phyloP scores from a whole-genome alignment of 1,140 invertebrate species.

The Drosophila jambulina region DNA sequence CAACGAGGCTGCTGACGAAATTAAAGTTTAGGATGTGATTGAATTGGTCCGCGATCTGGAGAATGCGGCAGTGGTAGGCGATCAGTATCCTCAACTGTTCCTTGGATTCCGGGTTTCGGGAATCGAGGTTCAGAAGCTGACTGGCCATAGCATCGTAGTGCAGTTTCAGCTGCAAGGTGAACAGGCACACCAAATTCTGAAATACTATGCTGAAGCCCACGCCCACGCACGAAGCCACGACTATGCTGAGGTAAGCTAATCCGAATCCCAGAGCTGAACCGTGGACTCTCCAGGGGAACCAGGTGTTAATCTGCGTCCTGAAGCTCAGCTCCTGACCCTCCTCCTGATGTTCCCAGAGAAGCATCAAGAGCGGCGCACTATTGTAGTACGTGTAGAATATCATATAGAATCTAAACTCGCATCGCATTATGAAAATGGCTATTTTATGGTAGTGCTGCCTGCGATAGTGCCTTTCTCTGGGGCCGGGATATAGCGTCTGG shows the following conservation, averaged over 20 bases:
- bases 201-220: slow-evolving; percentile 61
- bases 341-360: slow-evolving; percentile 44
- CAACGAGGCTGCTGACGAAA: slow-evolving; percentile 58
- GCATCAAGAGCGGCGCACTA: slow-evolving; percentile 43
- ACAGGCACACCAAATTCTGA: slow-evolving; percentile 64
- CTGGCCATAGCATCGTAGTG: slow-evolving; percentile 71
- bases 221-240: slow-evolving; percentile 48
- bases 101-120: slow-evolving; percentile 34
- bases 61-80: slow-evolving; percentile 52
- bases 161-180: slow-evolving; percentile 63
- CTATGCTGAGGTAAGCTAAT: slow-evolving; percentile 43
- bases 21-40: slow-evolving; percentile 65
- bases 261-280: slow-evolving; percentile 30
- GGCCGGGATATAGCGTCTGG: slow-evolving; percentile 42
- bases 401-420: slow-evolving; percentile 49
- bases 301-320: slow-evolving; percentile 67
- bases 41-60: slow-evolving; percentile 39
- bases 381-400: slow-evolving; percentile 60
- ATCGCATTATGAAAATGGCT: slow-evolving; percentile 53
- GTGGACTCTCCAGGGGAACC: slow-evolving; percentile 70
- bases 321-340: slow-evolving; percentile 29
- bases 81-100: slow-evolving; percentile 51
- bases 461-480: slow-evolving; percentile 20
- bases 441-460: slow-evolving; percentile 41
- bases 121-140: slow-evolving; percentile 42